Evolutionary conservation across 2,888 invertebrate species (phyloP).

Genomic region (Agonopterix subpropinquella): DNA sequence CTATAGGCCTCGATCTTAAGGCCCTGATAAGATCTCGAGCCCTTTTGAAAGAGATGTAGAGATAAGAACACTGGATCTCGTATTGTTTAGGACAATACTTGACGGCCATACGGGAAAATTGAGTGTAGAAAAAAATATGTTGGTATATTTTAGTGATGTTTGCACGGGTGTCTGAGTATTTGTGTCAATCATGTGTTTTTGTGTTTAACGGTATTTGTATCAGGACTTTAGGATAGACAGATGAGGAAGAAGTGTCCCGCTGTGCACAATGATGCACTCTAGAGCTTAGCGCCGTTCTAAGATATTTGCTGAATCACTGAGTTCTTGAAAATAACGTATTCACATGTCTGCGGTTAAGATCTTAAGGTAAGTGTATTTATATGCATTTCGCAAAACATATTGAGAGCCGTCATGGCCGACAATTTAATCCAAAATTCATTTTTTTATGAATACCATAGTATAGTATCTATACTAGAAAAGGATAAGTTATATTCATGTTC

Average conservation of each 20-base stretch:
- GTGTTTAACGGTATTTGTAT: slow-evolving; percentile 37
- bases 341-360: background rate
- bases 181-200: slow-evolving; percentile 35
- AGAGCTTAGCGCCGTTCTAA: slow-evolving; percentile 14
- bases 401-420: too few species aligned
- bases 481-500: too few species aligned
- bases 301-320: slow-evolving; percentile 6
- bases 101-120: slow-evolving; percentile 34
- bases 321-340: background rate
- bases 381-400: too few species aligned
- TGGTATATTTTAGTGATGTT: slow-evolving; percentile 2
- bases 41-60: slow-evolving; percentile 39
- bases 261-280: slow-evolving; percentile 17
- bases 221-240: slow-evolving; percentile 9
- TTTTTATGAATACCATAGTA: too few species aligned
- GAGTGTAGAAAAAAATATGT: slow-evolving; percentile 13
- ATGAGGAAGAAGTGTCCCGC: slow-evolving; percentile 11
- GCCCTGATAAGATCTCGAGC: slow-evolving; percentile 50
- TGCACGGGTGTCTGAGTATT: slow-evolving; percentile 10
- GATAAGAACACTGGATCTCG: slow-evolving; percentile 43
- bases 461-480: too few species aligned
- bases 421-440: too few species aligned
- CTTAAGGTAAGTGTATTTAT: too few species aligned
- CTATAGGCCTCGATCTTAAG: slow-evolving; percentile 31
- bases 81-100: slow-evolving; percentile 41